Evolutionary conservation across 2,888 invertebrate species (phyloP), one percentile per base, ranked within the genome.

Genomic region (Caradrina clavipalpis): DNA sequence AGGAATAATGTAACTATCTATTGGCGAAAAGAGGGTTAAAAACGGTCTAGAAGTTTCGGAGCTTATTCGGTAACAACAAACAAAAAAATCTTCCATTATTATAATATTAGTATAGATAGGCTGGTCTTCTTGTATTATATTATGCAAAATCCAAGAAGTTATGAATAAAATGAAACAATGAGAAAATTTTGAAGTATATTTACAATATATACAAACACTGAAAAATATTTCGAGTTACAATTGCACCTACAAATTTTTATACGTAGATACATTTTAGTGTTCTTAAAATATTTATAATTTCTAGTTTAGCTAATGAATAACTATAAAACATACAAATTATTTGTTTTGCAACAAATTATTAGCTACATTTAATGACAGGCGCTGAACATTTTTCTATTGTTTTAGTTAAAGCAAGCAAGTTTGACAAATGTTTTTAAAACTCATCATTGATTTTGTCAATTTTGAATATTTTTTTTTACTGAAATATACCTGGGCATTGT

Each of bases 131-230:
- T 45, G 4, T 45, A 17, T 17, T 17, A 45, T 45, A 45, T 15
- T 5, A 56, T 39, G 11, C 11, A 17, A 55, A 35, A 19, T 17
- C 6, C 3, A 49, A 10, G 15, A 47, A n/a, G 39, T 71, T 1
- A 26, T 5, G 17, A 53, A 15, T 15, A 53, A 76, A 83, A 79
- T 77, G 0, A 85, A 83, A 85, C 73, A 31, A 76, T 59, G 50
- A 51, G 56, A 80, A 69, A 73, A 59, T 82, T 82, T 84, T 73
- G 72, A 81, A 84, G 61, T 87, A 83, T 89, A 89, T 89, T 87
- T 87, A 89, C 89, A 89, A 50, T 86, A 86, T 89, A 76, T 89
- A 89, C 89, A 89, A 78, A 87, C 82, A 88, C 73, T 76, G 81
- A 82, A 84, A 81, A 77, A 82, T 73, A 65, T 66, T 76, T 73